Evolutionary conservation across 2,888 invertebrate genomes (phyloP).

Genomic region (Lagria hirta): DNA sequence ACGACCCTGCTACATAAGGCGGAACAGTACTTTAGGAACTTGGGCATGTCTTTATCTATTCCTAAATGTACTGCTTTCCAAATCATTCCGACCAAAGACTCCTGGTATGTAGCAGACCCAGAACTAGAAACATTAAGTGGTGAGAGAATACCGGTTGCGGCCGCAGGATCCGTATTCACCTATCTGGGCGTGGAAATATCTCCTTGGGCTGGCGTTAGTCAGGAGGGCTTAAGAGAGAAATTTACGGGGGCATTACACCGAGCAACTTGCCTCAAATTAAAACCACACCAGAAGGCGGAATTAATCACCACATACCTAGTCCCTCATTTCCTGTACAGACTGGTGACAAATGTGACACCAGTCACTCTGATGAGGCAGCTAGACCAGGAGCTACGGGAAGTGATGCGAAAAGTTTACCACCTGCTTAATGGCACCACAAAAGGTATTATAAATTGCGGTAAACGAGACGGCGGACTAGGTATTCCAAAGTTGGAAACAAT

Average conservation of each 20-base stretch:
- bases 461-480: slow-evolving; percentile 43
- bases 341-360: slow-evolving; percentile 42
- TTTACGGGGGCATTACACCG: slow-evolving; percentile 32
- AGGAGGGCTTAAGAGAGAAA: slow-evolving; percentile 19
- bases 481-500: slow-evolving; percentile 35
- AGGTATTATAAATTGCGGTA: slow-evolving; percentile 38
- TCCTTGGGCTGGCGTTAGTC: slow-evolving; percentile 33
- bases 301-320: slow-evolving; percentile 46
- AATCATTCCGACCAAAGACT: slow-evolving; percentile 32
- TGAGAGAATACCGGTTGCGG: slow-evolving; percentile 28
- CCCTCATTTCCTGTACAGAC: slow-evolving; percentile 44
- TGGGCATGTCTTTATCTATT: slow-evolving; percentile 35
- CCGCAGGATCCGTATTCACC: slow-evolving; percentile 33
- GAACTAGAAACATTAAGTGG: slow-evolving; percentile 27
- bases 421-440: slow-evolving; percentile 34
- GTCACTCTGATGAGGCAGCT: slow-evolving; percentile 27
- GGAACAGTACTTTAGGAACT: slow-evolving; percentile 32
- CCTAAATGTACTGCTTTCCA: slow-evolving; percentile 30
- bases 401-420: slow-evolving; percentile 35
- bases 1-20: slow-evolving; percentile 35
- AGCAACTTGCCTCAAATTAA: slow-evolving; percentile 40
- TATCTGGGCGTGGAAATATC: slow-evolving; percentile 41
- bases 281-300: slow-evolving; percentile 48
- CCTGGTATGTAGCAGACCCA: slow-evolving; percentile 39
- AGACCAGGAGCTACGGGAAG: slow-evolving; percentile 38